Conservation (phyloP, 2,888 invertebrate genomes). For the Mythimna ferrago region DNA sequence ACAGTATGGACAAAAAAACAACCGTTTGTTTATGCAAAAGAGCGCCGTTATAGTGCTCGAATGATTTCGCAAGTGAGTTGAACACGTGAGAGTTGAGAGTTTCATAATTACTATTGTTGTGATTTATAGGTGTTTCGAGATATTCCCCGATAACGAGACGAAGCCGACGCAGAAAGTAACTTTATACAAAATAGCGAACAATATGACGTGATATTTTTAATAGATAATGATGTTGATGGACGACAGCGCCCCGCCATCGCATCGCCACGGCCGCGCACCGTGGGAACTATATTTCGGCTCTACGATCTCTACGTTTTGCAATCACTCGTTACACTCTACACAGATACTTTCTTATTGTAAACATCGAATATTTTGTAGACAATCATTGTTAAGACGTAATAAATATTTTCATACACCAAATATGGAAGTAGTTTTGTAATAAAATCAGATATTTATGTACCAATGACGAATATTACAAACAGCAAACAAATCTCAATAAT, state of each 20-base stretch:
- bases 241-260: constrained; percentile 81
- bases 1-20: constrained; percentile 29
- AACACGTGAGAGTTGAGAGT: constrained; percentile 71
- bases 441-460: constrained; percentile 22
- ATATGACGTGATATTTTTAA: constrained; percentile 90
- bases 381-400: constrained; percentile 18
- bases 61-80: constrained; percentile 68
- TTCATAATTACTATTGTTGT: constrained; percentile 85
- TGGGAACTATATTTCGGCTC: constrained; percentile 88
- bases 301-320: constrained; percentile 84
- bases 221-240: constrained; percentile 90
- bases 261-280: constrained; percentile 76
- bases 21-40: constrained; percentile 65
- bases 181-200: constrained; percentile 89
- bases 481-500: constrained; percentile 48
- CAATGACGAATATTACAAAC: constrained; percentile 33
- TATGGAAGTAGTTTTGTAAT: constrained; percentile 23
- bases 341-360: constrained; percentile 71
- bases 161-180: constrained; percentile 82
- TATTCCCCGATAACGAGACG: constrained; percentile 77
- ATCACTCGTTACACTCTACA: constrained; percentile 79
- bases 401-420: constrained; percentile 1
- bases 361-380: constrained; percentile 65
- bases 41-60: constrained; percentile 55
- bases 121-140: constrained; percentile 87